These are phyloP conservation scores for Pontoporia blainvillei DNA, from an alignment of 2,113 vertebrate genomes.

Conservation along the genomic window DNA sequence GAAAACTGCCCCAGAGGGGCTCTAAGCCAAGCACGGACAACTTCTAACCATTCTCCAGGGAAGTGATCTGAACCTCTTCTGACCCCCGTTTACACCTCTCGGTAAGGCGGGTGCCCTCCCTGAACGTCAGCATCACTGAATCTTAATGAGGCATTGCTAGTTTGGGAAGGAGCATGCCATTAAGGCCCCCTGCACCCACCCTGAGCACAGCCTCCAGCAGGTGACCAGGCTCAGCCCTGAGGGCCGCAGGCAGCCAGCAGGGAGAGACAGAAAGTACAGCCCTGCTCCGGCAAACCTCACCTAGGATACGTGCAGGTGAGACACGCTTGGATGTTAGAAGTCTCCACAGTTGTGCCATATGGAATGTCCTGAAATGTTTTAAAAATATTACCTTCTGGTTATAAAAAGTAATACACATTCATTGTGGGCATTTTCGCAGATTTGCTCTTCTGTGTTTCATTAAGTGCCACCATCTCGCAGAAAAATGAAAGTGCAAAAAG, in stretches of 20 bases:
- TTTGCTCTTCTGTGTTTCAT: neutral
- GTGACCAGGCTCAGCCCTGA: neutral
- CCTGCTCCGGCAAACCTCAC: fast-evolving
- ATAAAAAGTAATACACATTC: neutral
- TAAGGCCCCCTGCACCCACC: fast-evolving
- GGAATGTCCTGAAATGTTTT: neutral
- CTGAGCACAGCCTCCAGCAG: neutral
- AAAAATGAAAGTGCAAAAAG: neutral
- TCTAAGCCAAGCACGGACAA: fast-evolving
- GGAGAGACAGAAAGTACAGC: neutral
- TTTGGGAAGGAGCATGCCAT: fast-evolving
- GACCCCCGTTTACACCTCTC: neutral
- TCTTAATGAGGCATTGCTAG: fast-evolving
- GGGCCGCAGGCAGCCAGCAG: fast-evolving
- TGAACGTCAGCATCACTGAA: neutral
- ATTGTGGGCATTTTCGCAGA: neutral
- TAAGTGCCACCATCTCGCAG: no score
- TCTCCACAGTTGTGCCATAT: neutral
- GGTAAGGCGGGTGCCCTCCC: neutral
- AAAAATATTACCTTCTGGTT: neutral
- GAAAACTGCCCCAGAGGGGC: neutral
- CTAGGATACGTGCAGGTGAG: neutral
- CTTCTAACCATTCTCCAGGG: fast-evolving
- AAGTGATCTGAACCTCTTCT: neutral
- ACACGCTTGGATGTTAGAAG: fast-evolving